Base-by-base conservation (phyloP, 2,797 vertebrate species). In the Pipistrellus nathusii region DNA sequence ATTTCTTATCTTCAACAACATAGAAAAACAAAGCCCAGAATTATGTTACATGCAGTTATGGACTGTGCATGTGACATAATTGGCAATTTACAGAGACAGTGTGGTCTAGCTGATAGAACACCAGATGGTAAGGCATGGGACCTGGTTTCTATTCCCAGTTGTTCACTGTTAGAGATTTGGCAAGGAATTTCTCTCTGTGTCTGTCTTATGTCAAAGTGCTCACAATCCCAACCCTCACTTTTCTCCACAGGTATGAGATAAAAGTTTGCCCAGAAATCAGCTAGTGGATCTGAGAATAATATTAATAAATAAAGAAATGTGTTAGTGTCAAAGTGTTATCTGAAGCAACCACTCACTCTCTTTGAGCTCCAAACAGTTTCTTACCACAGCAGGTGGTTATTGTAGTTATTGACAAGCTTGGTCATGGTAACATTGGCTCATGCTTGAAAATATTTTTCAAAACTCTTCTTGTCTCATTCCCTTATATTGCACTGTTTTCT, bases 21-120 rank as follows among this genome's bases (percentile, higher is more conserved):
- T 30, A 93, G 59, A 71, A 83, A 87, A 32, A 46, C 20, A 55
- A 90, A 95, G 55, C 87, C 18, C 44, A 91, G 32, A 94, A 41
- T 85, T 44, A 81, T 55, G 66, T 17, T 59, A 59, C 25, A 59
- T 27, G 25, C 25, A 30, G 57, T 59, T 59, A 27, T 59, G 57
- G 12, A 30, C 57, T 59, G 25, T 59, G 12, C 57, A 59, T 59
- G 57, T 27, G 57, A 59, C 12, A 30, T 59, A 59, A 59, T 59
- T 97, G 96, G 96, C 95, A 97, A 69, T 77, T 81, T 76, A 86
- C 85, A 94, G 75, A 97, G 91, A 97, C 95, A 96, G 96, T 97
- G 95, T 97, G 96, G 96, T 97, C 96, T 97, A 91, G 88, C 94
- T 93, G 64, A 85, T 32, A 64, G 95, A 96, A 93, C 85, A 92